These are phyloP conservation scores for Andrena bucephala DNA, from an alignment of 2,888 invertebrate species.

Conservation along the genomic window DNA sequence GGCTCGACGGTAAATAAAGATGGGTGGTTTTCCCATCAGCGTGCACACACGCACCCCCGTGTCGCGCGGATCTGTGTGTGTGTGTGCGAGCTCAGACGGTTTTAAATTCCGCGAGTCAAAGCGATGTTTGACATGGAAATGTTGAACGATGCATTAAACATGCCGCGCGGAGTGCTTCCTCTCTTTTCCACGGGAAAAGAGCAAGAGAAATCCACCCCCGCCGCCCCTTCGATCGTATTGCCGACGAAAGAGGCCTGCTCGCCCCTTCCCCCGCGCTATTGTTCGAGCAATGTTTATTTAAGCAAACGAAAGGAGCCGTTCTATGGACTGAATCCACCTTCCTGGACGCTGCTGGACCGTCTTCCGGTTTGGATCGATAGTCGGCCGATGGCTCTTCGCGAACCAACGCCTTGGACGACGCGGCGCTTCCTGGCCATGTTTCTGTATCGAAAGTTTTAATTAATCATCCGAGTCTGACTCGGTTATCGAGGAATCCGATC, in stretches of 20 bases:
- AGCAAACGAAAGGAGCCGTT: slow-evolving; percentile 81
- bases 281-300: slow-evolving; percentile 83
- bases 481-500: not conserved
- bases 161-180: slow-evolving; percentile 78
- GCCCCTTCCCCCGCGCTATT: slow-evolving; percentile 69
- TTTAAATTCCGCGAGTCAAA: slow-evolving; percentile 85
- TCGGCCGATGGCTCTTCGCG: slow-evolving; percentile 7
- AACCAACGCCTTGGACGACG: slow-evolving; percentile 1
- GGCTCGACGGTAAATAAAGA: slow-evolving; percentile 76
- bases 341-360: slow-evolving; percentile 63
- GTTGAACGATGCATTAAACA: slow-evolving; percentile 85
- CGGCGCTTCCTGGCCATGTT: not conserved
- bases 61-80: not conserved
- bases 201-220: slow-evolving; percentile 46
- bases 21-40: slow-evolving; percentile 73
- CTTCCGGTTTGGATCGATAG: slow-evolving; percentile 75
- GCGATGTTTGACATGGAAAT: slow-evolving; percentile 85
- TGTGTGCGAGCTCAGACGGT: slow-evolving; percentile 71
- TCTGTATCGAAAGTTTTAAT: not conserved
- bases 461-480: too few species aligned
- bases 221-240: slow-evolving; percentile 39
- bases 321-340: slow-evolving; percentile 70
- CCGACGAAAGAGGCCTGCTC: slow-evolving; percentile 33
- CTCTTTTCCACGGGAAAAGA: slow-evolving; percentile 58
- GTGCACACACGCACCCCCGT: slow-evolving; percentile 35